These are phyloP conservation scores for Callipepla californica DNA, from an alignment of 2,113 vertebrate species.

Conservation along the genomic window DNA sequence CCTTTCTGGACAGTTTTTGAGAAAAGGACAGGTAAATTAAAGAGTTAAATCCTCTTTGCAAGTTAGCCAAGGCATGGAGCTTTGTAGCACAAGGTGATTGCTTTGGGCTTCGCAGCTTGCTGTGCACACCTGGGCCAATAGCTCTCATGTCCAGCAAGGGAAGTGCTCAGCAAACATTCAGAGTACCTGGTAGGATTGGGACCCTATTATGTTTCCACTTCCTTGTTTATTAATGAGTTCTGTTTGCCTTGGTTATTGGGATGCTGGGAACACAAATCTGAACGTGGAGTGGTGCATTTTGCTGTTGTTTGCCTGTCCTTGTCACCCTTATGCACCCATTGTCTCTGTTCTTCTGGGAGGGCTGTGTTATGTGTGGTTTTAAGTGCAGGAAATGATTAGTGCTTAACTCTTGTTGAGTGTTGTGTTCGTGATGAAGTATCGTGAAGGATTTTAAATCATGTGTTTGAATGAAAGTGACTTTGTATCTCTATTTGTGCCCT, in stretches of 20 bases:
- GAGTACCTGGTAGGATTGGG: not conserved
- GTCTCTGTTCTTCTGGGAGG: not conserved
- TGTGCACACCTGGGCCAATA: not conserved
- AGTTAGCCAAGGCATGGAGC: not conserved
- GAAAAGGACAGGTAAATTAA: not conserved
- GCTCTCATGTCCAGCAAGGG: not conserved
- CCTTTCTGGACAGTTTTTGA: not conserved
- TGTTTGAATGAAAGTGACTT: not conserved
- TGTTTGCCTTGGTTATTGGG: not conserved
- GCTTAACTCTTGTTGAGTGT: fast-evolving
- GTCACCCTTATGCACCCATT: not conserved
- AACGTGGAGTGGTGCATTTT: not conserved
- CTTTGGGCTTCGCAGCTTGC: not conserved
- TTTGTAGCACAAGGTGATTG: not conserved
- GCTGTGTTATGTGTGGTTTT: fast-evolving
- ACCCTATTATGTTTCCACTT: not conserved
- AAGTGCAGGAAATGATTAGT: not conserved
- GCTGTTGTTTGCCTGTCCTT: not conserved
- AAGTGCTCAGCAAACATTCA: not conserved
- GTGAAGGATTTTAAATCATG: not conserved
- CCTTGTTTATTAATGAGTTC: not conserved
- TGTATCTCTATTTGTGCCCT: conserved; percentile 14
- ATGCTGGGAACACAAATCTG: not conserved
- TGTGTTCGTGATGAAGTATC: not conserved
- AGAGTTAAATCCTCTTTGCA: not conserved